phyloP scores from a whole-genome alignment of 2,888 invertebrate genomes.

The Cheilosia impressa region DNA sequence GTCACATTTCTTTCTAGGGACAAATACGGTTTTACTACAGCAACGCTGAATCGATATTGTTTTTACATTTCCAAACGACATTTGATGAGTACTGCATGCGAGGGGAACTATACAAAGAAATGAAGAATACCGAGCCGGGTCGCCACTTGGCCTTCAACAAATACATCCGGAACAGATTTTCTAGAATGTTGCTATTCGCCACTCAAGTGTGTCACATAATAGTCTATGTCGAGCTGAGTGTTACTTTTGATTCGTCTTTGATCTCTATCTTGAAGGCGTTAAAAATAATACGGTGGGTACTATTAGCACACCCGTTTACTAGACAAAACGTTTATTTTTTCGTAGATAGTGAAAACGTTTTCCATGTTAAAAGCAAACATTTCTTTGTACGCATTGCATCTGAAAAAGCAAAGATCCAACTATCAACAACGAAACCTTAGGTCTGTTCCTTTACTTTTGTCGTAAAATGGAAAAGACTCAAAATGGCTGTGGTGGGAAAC shows the following conservation, averaged over 20 bases:
- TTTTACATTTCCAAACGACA: constrained; percentile 85
- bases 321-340: too few species aligned
- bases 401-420: too few species aligned
- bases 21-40: constrained; percentile 86
- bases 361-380: too few species aligned
- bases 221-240: constrained; percentile 84
- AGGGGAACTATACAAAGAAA: constrained; percentile 77
- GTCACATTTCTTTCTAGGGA: constrained; percentile 81
- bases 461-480: too few species aligned
- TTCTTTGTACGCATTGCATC: too few species aligned
- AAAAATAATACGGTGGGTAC: constrained; percentile 88
- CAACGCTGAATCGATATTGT: constrained; percentile 84
- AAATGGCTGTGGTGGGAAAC: too few species aligned
- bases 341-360: too few species aligned
- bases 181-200: constrained; percentile 89
- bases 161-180: constrained; percentile 83
- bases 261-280: constrained; percentile 92
- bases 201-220: constrained; percentile 93
- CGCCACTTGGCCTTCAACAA: constrained; percentile 81
- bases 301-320: not conserved
- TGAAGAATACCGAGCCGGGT: constrained; percentile 81
- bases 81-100: constrained; percentile 80
- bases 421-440: too few species aligned
- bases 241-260: constrained; percentile 90
- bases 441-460: too few species aligned